Base-by-base conservation (phyloP, 2,113 vertebrate species). In the Phocoena phocoena region DNA sequence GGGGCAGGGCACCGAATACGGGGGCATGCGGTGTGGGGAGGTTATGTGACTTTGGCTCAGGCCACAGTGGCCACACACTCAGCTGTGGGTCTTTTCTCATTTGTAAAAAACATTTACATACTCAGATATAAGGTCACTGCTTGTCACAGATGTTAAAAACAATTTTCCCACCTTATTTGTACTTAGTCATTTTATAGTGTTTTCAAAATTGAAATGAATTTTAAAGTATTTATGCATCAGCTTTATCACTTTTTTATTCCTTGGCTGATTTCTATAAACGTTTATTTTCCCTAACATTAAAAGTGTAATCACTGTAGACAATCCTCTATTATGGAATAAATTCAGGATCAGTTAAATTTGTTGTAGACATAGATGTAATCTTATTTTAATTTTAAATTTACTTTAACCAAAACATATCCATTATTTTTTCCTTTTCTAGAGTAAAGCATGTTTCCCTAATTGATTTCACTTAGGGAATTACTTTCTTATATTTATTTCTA, bases 381-480 rank as follows among this genome's bases (percentile, higher is more conserved):
- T 14, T 85, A 85, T 58, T 89, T 94, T 77, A 91, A 74, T 81
- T 96, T 96, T 76, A 76, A 67, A 96, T 53, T 84, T 76, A 88
- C 77, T 93, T 73, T 86, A 41, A 63, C 20, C 13, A 87, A 60
- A 88, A 95, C 9, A 67, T 18, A 95, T 36, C 0, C 13, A 36
- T 68, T 25, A 23, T 6, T 86, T 83, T 85, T 82, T 62, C 8
- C 47, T 88, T 89, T 83, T 80, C 33, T 87, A 83, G n/a, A 25
- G 44, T n/a, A 88, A 70, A 96, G 10, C 17, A 13, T 44, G 50
- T 74, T 76, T 92, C 60, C 7, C 21, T 82, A 74, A 36, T 6
- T 87, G 31, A 93, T 80, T 83, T 74, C 41, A 65, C 50, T 71
- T 33, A 65, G 15, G 67, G n/a, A 84, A 84, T 96, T 93, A 41